Percentiles rank a stretch among this genome's conserved stretches.
Evolutionary conservation across 1,140 invertebrate genomes (phyloP).

Genomic region (Platorchestia sp.): DNA sequence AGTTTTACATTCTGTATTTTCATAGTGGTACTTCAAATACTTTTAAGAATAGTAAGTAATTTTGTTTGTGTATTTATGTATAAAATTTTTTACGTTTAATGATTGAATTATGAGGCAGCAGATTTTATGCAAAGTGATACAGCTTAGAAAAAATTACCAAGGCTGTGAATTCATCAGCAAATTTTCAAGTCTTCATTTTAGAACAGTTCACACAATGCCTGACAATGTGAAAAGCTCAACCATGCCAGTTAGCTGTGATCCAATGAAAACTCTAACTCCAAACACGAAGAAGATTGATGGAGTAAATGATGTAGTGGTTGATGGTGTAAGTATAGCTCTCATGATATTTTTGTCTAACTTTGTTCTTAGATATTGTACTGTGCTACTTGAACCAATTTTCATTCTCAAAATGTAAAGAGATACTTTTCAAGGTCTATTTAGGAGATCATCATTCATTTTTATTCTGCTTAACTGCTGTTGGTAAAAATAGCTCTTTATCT

Average conservation of each 20-base stretch:
- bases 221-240: neutral
- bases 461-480: neutral
- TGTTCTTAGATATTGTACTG: neutral
- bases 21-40: too few species aligned
- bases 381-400: neutral
- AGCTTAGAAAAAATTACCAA: neutral
- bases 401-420: neutral
- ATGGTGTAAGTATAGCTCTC: neutral
- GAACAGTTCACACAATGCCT: neutral
- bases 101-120: neutral
- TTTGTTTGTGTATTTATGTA: too few species aligned
- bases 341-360: neutral
- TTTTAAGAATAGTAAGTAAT: too few species aligned
- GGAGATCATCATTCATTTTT: neutral
- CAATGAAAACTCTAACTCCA: neutral
- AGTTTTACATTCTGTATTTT: too few species aligned
- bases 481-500: neutral
- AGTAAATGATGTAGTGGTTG: neutral
- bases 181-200: neutral
- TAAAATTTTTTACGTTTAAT: too few species aligned
- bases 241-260: neutral
- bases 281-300: neutral
- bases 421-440: neutral
- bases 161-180: neutral
- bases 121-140: neutral